Percentiles rank a stretch among this genome's conserved stretches.
phyloP scores from a whole-genome alignment of 2,797 vertebrate species.

The Danio kyathit region DNA sequence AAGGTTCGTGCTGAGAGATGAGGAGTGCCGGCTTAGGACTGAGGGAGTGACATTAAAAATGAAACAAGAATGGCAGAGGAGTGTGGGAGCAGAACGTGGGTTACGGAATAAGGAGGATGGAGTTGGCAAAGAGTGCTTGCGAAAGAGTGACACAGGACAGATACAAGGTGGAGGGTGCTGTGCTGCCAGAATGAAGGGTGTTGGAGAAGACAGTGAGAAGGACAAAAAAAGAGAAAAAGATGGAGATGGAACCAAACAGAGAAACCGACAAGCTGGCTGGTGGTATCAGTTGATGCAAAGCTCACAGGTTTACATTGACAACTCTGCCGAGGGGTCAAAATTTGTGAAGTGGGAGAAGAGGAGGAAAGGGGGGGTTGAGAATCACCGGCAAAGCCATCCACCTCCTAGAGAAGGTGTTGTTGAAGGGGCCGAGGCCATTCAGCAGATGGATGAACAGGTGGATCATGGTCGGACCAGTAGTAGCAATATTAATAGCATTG shows the following conservation, averaged over 20 bases:
- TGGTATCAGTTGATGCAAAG: conserved; percentile 99
- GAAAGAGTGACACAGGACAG: conserved; percentile 61
- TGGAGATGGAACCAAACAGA: conserved; percentile 71
- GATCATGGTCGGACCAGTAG: conserved; percentile 61
- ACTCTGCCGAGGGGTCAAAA: conserved; percentile 84
- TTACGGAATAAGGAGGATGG: conserved; percentile 61
- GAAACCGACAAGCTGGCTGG: conserved; percentile 91
- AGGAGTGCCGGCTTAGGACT: conserved; percentile 49
- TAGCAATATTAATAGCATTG: conserved; percentile 58
- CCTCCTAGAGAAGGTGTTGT: conserved; percentile 91
- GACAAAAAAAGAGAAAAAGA: conserved; percentile 58
- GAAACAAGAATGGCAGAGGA: conserved; percentile 64
- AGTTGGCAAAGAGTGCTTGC: conserved; percentile 44
- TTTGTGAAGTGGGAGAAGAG: conserved; percentile 84
- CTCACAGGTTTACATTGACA: conserved; percentile 97
- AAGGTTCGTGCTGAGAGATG: conserved; percentile 65
- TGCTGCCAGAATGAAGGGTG: conserved; percentile 63
- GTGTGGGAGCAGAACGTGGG: conserved; percentile 46
- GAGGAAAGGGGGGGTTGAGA: conserved; percentile 79
- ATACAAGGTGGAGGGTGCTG: conserved; percentile 71
- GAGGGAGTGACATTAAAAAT: conserved; percentile 62
- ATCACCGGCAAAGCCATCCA: conserved; percentile 73
- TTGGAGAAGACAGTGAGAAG: conserved; percentile 60
- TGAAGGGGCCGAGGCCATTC: conserved; percentile 91
- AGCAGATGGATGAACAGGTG: conserved; percentile 69